Percentiles rank a stretch among this genome's conserved stretches.
These are phyloP conservation scores for Rhagoletis zephyria DNA, from an alignment of 1,140 invertebrate genomes.

Conservation along the genomic window DNA sequence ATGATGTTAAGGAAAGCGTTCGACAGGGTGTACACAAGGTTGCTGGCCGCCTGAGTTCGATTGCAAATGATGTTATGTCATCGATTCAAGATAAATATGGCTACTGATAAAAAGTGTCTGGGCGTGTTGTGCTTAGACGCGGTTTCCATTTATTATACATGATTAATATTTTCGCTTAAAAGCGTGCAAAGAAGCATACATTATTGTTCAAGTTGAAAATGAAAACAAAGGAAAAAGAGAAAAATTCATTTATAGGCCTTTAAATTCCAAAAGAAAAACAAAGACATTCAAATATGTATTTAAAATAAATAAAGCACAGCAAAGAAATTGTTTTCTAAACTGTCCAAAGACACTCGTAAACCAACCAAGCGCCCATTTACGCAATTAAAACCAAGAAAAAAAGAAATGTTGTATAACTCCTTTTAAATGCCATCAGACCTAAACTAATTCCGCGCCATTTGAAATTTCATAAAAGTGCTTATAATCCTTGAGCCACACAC, in stretches of 20 bases:
- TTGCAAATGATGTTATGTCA: slow-evolving; percentile 94
- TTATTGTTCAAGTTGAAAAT: background rate
- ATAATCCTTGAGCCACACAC: background rate
- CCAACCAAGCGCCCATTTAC: background rate
- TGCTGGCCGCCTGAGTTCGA: slow-evolving; percentile 91
- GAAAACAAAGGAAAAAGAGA: background rate
- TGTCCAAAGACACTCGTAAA: background rate
- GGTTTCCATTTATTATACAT: slow-evolving; percentile 25
- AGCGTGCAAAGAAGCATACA: background rate
- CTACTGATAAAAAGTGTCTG: slow-evolving; percentile 73
- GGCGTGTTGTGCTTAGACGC: background rate
- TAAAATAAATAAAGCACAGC: background rate
- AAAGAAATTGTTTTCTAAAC: slow-evolving; percentile 26
- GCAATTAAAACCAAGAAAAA: background rate
- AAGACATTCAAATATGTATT: background rate
- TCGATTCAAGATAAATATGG: slow-evolving; percentile 87
- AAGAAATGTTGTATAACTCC: background rate
- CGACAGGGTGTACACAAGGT: slow-evolving; percentile 96
- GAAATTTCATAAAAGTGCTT: background rate
- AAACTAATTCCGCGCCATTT: background rate
- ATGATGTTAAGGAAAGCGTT: slow-evolving; percentile 97
- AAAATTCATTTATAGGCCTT: background rate
- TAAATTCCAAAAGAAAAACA: background rate
- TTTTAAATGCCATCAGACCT: background rate
- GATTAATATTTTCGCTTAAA: background rate